These are phyloP conservation scores for Bicyclus anynana DNA, from an alignment of 1,140 invertebrate species.

Conservation along the genomic window DNA sequence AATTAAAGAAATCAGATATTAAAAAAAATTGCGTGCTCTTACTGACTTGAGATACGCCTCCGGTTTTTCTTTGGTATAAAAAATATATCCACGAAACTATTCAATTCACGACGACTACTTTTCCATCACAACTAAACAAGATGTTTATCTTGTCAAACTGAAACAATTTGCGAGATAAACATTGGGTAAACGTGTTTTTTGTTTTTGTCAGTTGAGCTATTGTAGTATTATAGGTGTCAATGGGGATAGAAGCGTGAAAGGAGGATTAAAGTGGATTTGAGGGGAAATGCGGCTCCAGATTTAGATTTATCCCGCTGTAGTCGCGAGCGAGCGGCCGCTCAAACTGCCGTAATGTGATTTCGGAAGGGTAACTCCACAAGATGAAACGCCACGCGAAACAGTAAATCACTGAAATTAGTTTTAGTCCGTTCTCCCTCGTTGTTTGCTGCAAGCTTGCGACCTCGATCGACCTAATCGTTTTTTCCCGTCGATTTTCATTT, in stretches of 20 bases:
- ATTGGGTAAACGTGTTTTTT: slow-evolving; percentile 5
- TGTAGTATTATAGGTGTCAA: slow-evolving; percentile 26
- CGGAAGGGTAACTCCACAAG: slow-evolving; percentile 35
- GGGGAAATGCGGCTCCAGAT: slow-evolving; percentile 38
- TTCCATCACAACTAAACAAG: neutral
- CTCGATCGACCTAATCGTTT: neutral
- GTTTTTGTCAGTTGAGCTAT: slow-evolving; percentile 18
- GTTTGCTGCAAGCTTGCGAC: slow-evolving; percentile 13
- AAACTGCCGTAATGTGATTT: slow-evolving; percentile 54
- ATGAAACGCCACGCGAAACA: slow-evolving; percentile 35
- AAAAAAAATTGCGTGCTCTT: too few species aligned
- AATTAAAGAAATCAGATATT: too few species aligned
- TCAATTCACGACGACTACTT: neutral
- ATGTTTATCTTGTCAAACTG: neutral
- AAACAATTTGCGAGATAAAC: neutral
- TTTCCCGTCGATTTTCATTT: neutral
- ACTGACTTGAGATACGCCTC: too few species aligned
- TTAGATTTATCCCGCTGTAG: slow-evolving; percentile 51
- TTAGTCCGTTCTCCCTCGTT: slow-evolving; percentile 27
- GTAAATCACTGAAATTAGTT: slow-evolving; percentile 46
- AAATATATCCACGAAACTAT: neutral
- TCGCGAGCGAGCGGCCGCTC: slow-evolving; percentile 38
- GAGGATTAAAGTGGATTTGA: slow-evolving; percentile 44
- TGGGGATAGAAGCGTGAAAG: slow-evolving; percentile 30
- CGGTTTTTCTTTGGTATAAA: too few species aligned